These are phyloP conservation scores for Nasonia longicornis DNA, from an alignment of 1,140 invertebrate species.

Conservation along the genomic window DNA sequence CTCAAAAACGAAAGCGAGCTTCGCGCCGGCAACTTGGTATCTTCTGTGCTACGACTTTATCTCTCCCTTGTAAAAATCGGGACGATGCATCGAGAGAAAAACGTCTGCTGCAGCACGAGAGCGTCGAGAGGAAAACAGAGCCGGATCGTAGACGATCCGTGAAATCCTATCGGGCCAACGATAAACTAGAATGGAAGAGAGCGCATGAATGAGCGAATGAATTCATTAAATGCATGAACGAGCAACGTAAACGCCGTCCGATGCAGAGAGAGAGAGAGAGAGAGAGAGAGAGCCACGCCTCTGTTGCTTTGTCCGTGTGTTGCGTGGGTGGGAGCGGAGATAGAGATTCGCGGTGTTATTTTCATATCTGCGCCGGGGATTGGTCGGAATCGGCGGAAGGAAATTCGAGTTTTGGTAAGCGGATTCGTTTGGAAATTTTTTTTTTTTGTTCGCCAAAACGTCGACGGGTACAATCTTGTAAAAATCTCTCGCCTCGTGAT, in stretches of 20 bases:
- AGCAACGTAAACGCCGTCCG: constrained; percentile 53
- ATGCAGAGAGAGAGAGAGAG: constrained; percentile 42
- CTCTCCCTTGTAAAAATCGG: too few relatives aligned
- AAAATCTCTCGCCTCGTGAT: not conserved
- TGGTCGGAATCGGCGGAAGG: not conserved
- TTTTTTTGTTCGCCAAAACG: too few relatives aligned
- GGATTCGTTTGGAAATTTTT: not conserved
- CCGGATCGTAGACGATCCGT: constrained; percentile 32
- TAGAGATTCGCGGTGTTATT: not conserved
- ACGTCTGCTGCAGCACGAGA: not conserved
- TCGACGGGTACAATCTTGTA: too few relatives aligned
- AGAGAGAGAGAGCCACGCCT: not conserved
- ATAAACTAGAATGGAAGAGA: constrained; percentile 54
- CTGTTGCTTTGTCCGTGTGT: not conserved
- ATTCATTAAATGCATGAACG: constrained; percentile 60
- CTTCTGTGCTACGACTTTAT: too few relatives aligned
- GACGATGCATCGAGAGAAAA: not conserved
- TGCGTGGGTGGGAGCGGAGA: not conserved
- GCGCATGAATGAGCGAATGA: constrained; percentile 51
- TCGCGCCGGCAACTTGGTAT: not conserved
- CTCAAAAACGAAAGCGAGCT: constrained; percentile 38
- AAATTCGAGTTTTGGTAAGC: not conserved
- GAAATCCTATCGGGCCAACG: constrained; percentile 48
- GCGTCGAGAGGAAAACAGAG: not conserved
- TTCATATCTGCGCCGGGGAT: not conserved